Conservation (phyloP, 2,113 vertebrate genomes). For the Gobius niger region DNA sequence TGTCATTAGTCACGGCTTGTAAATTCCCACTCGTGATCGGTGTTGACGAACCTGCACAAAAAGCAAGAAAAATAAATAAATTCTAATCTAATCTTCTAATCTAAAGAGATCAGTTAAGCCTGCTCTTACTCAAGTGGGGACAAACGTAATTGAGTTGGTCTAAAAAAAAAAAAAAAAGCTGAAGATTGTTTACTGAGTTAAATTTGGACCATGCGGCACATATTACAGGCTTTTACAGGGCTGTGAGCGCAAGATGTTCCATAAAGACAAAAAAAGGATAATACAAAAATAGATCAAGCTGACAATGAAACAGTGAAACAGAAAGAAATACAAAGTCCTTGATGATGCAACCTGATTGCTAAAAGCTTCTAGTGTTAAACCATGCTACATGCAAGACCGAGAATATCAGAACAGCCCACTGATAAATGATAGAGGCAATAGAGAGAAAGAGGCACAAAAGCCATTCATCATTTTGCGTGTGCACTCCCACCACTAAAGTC, state of each 20-base stretch:
- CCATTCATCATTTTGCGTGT: slow-evolving; percentile 32
- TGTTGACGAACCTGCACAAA: slow-evolving; percentile 75
- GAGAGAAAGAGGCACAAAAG: slow-evolving; percentile 33
- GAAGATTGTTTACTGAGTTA: slow-evolving; percentile 51
- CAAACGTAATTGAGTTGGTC: too few relatives aligned
- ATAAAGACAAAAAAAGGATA: too few relatives aligned
- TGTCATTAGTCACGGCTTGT: slow-evolving; percentile 83
- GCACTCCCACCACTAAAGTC: slow-evolving; percentile 12
- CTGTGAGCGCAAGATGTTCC: too few relatives aligned
- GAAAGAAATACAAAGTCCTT: slow-evolving; percentile 5
- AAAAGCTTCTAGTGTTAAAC: slow-evolving; percentile 12
- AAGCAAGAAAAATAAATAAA: not conserved
- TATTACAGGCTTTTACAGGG: too few relatives aligned
- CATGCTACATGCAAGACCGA: slow-evolving; percentile 29
- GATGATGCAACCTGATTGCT: slow-evolving; percentile 9
- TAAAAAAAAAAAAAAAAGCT: too few relatives aligned
- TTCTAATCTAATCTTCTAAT: too few relatives aligned
- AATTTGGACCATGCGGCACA: slow-evolving; percentile 33
- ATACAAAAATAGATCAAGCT: not conserved
- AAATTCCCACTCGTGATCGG: slow-evolving; percentile 79
- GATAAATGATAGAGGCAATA: slow-evolving; percentile 41
- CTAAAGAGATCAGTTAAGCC: not conserved
- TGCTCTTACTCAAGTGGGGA: too few relatives aligned
- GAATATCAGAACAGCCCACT: slow-evolving; percentile 25
- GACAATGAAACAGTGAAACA: not conserved